Evolutionary conservation across 2,113 vertebrate species (phyloP).

Genomic region (Azemiops feae): DNA sequence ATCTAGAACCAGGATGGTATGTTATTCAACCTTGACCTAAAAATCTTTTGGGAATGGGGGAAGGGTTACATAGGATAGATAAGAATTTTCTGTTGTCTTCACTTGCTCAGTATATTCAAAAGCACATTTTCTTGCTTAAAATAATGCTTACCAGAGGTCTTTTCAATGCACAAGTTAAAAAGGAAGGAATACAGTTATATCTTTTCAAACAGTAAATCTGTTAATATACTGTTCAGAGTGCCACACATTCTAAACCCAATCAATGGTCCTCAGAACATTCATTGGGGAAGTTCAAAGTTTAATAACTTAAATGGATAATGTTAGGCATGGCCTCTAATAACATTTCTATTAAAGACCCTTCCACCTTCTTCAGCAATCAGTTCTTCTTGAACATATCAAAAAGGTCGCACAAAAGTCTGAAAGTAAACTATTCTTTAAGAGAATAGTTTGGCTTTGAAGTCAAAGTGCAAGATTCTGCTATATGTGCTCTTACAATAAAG

Average conservation of each 20-base stretch:
- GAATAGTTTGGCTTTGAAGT: neutral
- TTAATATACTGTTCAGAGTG: neutral
- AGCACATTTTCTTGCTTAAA: neutral
- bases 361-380: neutral
- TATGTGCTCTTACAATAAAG: neutral
- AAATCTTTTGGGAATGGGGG: neutral
- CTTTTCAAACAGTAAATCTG: neutral
- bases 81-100: neutral
- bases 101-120: neutral
- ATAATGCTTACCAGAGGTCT: neutral
- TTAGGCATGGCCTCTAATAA: neutral
- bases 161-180: neutral
- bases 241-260: neutral
- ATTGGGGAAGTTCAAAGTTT: neutral
- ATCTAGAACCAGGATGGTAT: neutral
- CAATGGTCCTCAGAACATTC: neutral
- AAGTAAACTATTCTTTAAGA: neutral
- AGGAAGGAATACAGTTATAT: neutral
- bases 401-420: neutral
- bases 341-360: neutral
- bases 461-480: neutral
- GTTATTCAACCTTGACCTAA: neutral
- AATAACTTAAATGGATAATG: neutral
- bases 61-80: neutral
- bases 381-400: neutral